phyloP scores from a whole-genome alignment of 2,888 invertebrate species.

The Pollenia angustigena region DNA sequence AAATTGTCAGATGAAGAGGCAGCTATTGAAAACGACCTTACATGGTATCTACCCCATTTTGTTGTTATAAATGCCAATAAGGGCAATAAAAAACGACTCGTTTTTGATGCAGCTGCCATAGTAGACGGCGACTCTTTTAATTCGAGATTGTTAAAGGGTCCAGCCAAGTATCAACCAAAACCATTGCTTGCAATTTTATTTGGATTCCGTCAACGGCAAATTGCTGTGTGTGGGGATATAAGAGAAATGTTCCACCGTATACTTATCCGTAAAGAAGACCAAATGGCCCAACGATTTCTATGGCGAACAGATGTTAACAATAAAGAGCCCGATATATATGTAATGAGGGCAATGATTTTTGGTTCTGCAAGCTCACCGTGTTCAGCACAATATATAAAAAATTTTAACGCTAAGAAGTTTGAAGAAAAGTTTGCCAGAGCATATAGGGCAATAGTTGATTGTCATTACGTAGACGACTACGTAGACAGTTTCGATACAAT shows the following conservation, averaged over 20 bases:
- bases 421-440: slow-evolving; percentile 2
- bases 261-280: slow-evolving; percentile 11
- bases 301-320: neutral
- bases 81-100: slow-evolving; percentile 34
- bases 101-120: slow-evolving; percentile 67
- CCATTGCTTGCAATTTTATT: slow-evolving; percentile 60
- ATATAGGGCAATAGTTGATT: neutral
- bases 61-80: slow-evolving; percentile 37
- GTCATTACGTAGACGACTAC: neutral
- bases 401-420: neutral
- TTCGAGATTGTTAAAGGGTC: slow-evolving; percentile 54
- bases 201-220: slow-evolving; percentile 47
- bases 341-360: slow-evolving; percentile 70
- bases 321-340: slow-evolving; percentile 5
- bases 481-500: neutral
- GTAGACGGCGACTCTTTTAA: slow-evolving; percentile 62
- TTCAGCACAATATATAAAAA: slow-evolving; percentile 9
- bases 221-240: slow-evolving; percentile 33
- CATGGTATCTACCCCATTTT: slow-evolving; percentile 49
- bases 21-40: neutral
- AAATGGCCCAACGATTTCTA: slow-evolving; percentile 21
- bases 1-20: slow-evolving; percentile 24
- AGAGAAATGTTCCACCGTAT: slow-evolving; percentile 39
- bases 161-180: slow-evolving; percentile 60
- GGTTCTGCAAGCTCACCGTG: slow-evolving; percentile 22